Evolutionary conservation across 2,888 invertebrate species (phyloP).

Genomic region (Apoderus coryli): DNA sequence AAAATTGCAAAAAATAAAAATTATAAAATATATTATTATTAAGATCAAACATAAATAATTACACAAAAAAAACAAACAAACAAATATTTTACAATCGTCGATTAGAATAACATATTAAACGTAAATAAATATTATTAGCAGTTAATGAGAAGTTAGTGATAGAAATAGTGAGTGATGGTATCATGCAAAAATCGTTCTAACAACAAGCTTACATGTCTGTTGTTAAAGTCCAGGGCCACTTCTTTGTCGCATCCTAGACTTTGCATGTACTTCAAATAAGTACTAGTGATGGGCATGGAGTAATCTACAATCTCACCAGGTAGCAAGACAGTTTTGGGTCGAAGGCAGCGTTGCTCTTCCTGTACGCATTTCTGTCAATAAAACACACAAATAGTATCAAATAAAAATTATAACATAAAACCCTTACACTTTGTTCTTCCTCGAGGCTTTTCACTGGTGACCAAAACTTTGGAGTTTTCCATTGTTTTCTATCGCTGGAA

Average conservation of each 20-base stretch:
- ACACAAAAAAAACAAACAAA: too few species aligned
- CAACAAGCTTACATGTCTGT: conserved; percentile 40
- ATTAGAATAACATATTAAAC: too few species aligned
- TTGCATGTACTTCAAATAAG: conserved; percentile 74
- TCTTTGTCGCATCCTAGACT: conserved; percentile 51
- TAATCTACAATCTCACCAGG: conserved; percentile 55
- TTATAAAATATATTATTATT: too few species aligned
- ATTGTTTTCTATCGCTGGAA: too few species aligned
- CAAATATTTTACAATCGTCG: too few species aligned
- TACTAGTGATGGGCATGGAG: conserved; percentile 79
- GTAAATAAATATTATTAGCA: too few species aligned
- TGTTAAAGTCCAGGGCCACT: conserved; percentile 42
- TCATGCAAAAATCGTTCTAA: conserved; percentile 31
- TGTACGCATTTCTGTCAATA: too few species aligned
- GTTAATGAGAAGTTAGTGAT: conserved; percentile 15
- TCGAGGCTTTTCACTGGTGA: conserved; percentile 36
- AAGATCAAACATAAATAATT: too few species aligned
- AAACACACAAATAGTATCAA: too few species aligned
- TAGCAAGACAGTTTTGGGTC: too few species aligned
- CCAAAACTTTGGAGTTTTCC: conserved; percentile 44
- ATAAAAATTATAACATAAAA: neutral
- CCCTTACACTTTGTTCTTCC: conserved; percentile 20
- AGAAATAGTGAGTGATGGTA: conserved; percentile 28
- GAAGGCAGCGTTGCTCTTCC: too few species aligned
- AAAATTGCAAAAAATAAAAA: too few species aligned